These are phyloP conservation scores for Cybosia mesomella DNA, from an alignment of 2,888 invertebrate species.

Conservation along the genomic window DNA sequence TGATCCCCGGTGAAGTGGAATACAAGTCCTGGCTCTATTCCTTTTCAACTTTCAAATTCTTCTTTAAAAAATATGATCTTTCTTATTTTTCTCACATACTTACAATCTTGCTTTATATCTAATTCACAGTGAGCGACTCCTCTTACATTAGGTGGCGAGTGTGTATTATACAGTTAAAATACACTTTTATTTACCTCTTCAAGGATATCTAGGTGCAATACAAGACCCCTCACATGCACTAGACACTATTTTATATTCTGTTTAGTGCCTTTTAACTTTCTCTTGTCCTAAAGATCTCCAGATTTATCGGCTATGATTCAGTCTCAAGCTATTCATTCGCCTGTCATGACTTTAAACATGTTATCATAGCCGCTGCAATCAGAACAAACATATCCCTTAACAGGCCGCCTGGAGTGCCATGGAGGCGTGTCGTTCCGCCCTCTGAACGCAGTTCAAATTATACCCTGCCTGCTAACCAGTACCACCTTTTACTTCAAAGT, in stretches of 20 bases:
- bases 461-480: conserved; percentile 51
- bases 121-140: no score
- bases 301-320: conserved; percentile 1
- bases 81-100: no score
- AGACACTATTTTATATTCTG: not conserved
- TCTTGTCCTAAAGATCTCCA: not conserved
- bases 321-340: conserved; percentile 14
- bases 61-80: no score
- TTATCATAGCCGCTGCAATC: conserved; percentile 28
- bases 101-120: no score
- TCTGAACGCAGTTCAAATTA: conserved; percentile 70
- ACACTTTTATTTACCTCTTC: not conserved
- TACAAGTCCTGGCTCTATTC: not conserved
- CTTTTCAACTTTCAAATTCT: not conserved
- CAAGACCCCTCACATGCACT: no score
- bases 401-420: conserved; percentile 66
- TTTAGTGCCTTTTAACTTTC: not conserved
- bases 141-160: no score
- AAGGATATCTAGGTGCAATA: not conserved
- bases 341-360: conserved; percentile 27
- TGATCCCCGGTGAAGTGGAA: no score
- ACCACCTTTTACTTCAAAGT: conserved; percentile 31
- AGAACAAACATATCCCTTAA: conserved; percentile 58
- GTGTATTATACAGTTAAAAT: no score
- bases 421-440: conserved; percentile 74